Conservation (phyloP, 2,113 vertebrate genomes). For the Poicephalus gulielmi region DNA sequence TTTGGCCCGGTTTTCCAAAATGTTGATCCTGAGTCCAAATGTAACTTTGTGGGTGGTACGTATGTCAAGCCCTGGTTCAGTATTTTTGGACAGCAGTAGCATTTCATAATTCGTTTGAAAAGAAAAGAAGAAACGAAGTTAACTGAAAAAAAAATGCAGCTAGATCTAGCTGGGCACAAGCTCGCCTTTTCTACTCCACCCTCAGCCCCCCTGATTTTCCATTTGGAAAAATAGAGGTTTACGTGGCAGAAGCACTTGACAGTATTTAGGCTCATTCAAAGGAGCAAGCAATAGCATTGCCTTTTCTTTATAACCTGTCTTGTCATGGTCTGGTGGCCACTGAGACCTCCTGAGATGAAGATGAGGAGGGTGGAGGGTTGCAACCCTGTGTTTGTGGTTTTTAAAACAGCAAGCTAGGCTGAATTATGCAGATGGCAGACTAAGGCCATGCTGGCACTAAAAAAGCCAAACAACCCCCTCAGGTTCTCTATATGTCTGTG, state of each 20-base stretch:
- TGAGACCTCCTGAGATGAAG: not conserved
- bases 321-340: not conserved
- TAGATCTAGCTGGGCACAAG: conserved; percentile 9
- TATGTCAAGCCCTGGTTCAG: conserved; percentile 46
- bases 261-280: not conserved
- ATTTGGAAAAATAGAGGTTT: conserved; percentile 42
- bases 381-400: not conserved
- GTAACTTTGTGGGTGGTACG: conserved; percentile 59
- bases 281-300: not conserved
- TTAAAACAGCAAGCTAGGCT: not conserved
- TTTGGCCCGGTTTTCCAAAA: conserved; percentile 45
- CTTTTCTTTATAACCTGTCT: not conserved
- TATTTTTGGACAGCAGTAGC: conserved; percentile 48
- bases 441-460: not conserved
- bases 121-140: not conserved
- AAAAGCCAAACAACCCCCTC: not conserved
- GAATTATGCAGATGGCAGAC: not conserved
- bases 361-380: not conserved
- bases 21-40: conserved; percentile 59
- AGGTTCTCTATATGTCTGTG: not conserved
- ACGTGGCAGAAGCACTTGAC: conserved; percentile 17
- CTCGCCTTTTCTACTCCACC: not conserved
- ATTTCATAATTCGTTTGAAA: conserved; percentile 50
- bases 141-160: not conserved
- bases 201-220: not conserved